These are phyloP conservation scores for Talpa occidentalis DNA, from an alignment of 2,113 vertebrate species.

Conservation along the genomic window DNA sequence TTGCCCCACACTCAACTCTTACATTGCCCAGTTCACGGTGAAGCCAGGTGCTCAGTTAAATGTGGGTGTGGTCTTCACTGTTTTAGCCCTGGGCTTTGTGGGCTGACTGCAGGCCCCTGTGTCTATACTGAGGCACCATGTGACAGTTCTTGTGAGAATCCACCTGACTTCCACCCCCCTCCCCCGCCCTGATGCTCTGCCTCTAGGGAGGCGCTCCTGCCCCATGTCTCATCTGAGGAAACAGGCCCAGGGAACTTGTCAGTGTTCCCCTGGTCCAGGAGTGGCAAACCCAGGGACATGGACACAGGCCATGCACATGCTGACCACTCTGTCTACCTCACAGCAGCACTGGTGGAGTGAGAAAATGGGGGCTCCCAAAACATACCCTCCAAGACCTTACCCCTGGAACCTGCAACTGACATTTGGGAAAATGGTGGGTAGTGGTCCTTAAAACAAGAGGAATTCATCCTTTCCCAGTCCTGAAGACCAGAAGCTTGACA, in stretches of 20 bases:
- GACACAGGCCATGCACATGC: neutral
- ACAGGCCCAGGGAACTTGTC: no score
- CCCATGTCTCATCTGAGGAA: no score
- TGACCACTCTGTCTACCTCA: neutral
- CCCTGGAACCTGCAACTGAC: no score
- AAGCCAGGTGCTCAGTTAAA: no score
- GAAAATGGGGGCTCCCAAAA: no score
- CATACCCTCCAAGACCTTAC: no score
- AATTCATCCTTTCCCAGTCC: neutral
- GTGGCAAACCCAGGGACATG: neutral
- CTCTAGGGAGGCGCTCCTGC: no score
- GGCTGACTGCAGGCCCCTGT: no score
- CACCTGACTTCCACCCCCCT: fast-evolving
- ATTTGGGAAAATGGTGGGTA: neutral
- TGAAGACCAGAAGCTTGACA: neutral
- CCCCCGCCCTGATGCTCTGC: neutral
- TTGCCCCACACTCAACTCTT: neutral
- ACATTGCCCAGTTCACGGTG: no score
- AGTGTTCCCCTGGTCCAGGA: neutral
- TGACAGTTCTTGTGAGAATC: no score
- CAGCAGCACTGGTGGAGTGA: no score
- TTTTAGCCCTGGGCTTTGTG: neutral
- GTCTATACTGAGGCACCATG: neutral
- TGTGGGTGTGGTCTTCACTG: neutral
- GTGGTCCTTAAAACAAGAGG: neutral